A percentile compares a stretch with the other conserved stretches of the same genome.
phyloP scores from a whole-genome alignment of 2,113 vertebrate genomes.

The Macaca mulatta region DNA sequence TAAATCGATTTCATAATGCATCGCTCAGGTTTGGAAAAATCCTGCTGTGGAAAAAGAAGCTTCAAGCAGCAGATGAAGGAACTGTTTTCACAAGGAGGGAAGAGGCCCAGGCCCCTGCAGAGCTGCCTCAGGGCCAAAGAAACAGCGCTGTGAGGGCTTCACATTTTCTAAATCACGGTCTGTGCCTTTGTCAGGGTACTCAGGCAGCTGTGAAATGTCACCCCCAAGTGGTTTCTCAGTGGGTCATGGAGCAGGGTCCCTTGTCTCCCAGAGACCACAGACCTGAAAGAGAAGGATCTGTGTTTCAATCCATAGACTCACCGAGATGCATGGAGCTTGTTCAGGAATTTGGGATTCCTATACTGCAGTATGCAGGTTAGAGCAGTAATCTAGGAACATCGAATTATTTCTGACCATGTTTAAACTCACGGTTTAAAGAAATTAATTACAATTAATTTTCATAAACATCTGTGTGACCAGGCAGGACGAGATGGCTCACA shows the following conservation, averaged over 20 bases:
- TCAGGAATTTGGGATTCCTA: neutral
- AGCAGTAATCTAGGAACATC: neutral
- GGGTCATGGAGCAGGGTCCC: neutral
- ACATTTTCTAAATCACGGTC: neutral
- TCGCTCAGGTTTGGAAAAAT: neutral
- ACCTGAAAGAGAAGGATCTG: neutral
- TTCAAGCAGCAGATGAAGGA: neutral
- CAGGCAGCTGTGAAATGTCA: neutral
- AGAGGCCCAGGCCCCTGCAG: neutral
- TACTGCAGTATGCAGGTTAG: neutral
- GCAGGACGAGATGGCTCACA: too few relatives aligned
- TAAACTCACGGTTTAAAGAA: neutral
- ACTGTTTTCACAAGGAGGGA: neutral
- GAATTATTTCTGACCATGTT: neutral
- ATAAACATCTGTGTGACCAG: neutral
- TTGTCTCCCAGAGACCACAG: neutral
- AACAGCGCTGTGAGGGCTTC: neutral
- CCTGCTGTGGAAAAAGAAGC: neutral
- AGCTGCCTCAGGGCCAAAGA: neutral
- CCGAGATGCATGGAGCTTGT: neutral
- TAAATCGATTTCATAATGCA: neutral
- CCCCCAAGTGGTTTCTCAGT: neutral
- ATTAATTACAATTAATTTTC: neutral
- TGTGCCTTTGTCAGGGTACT: fast-evolving
- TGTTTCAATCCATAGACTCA: neutral